Percentiles rank a stretch among this genome's conserved stretches.
Evolutionary conservation across 2,113 vertebrate species (phyloP).

Genomic region (Phalacrocorax carbo): DNA sequence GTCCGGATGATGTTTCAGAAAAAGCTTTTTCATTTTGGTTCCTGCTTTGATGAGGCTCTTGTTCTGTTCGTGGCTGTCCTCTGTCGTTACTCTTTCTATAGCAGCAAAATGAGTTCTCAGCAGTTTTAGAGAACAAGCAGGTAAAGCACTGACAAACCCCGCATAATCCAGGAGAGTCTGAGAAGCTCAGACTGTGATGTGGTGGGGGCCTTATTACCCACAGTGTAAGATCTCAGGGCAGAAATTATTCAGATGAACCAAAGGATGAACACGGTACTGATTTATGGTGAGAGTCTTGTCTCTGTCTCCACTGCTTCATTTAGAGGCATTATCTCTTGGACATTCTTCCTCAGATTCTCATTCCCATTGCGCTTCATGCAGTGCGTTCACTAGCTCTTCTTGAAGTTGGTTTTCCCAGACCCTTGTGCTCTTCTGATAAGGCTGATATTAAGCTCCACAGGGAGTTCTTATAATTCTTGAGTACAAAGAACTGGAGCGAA

Average conservation of each 20-base stretch:
- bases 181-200: neutral
- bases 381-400: neutral
- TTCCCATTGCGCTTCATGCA: neutral
- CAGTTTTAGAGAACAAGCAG: neutral
- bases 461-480: slow-evolving; percentile 21
- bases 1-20: neutral
- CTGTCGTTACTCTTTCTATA: neutral
- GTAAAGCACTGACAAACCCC: neutral
- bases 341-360: neutral
- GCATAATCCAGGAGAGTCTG: neutral
- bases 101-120: neutral
- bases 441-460: slow-evolving; percentile 10
- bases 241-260: neutral
- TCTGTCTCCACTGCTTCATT: neutral
- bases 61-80: neutral
- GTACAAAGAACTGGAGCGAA: neutral
- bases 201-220: neutral
- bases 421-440: neutral
- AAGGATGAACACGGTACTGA: neutral
- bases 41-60: neutral
- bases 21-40: neutral
- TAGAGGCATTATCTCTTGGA: neutral
- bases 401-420: slow-evolving; percentile 28
- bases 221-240: neutral
- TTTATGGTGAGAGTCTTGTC: neutral